A percentile compares a stretch with the other conserved stretches of the same genome.
Conservation (phyloP, 1,140 invertebrate species). For the Acyrthosiphon pisum region DNA sequence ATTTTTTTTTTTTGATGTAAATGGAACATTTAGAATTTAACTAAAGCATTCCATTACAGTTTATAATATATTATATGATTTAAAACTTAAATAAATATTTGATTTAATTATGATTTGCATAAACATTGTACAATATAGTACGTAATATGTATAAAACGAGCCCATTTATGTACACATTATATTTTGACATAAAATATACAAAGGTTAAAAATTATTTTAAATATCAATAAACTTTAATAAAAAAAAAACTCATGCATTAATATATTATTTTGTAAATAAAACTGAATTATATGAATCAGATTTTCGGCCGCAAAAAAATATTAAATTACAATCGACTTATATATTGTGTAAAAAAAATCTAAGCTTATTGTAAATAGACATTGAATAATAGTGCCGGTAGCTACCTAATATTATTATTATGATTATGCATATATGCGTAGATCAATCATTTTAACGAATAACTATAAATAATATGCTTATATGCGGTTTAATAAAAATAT, state of each 20-base stretch:
- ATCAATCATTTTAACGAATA: neutral
- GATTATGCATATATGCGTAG: neutral
- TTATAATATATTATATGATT: too few relatives aligned
- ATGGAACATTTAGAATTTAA: too few relatives aligned
- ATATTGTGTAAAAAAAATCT: neutral
- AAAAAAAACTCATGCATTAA: neutral
- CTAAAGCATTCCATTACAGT: too few relatives aligned
- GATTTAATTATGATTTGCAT: too few relatives aligned
- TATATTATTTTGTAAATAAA: neutral
- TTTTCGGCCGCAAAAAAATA: neutral
- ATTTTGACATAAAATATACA: too few relatives aligned
- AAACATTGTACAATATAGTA: too few relatives aligned
- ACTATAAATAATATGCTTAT: constrained; percentile 10
- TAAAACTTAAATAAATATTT: too few relatives aligned
- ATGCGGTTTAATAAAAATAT: neutral
- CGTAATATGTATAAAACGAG: too few relatives aligned
- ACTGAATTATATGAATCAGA: neutral
- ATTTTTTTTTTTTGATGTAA: too few relatives aligned
- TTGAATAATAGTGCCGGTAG: neutral
- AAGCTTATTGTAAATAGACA: neutral
- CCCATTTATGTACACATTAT: too few relatives aligned
- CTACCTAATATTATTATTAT: neutral
- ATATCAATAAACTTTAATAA: neutral
- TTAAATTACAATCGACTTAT: neutral
- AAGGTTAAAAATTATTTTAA: neutral